Conservation (phyloP, 1,140 invertebrate species). For the Agraylea sexmaculata region DNA sequence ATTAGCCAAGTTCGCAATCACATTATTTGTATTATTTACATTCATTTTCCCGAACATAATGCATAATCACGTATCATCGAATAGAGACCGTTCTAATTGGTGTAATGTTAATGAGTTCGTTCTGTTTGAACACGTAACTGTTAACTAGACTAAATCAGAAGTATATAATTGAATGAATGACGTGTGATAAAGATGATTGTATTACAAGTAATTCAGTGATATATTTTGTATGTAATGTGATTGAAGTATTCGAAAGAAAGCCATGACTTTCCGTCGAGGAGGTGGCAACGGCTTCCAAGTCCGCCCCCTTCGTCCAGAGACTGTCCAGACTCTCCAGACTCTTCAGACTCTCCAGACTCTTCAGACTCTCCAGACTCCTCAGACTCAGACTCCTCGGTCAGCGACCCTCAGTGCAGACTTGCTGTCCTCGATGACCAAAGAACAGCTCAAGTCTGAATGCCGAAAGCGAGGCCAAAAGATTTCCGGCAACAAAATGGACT, state of each 20-base stretch:
- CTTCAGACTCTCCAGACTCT: too few relatives aligned
- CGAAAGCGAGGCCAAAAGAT: slow-evolving; percentile 46
- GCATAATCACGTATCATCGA: too few relatives aligned
- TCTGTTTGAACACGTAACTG: neutral
- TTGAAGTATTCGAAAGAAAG: slow-evolving; percentile 16
- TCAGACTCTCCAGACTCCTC: slow-evolving; percentile 9
- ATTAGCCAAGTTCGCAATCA: too few relatives aligned
- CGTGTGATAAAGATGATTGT: slow-evolving; percentile 6
- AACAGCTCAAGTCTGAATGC: slow-evolving; percentile 48
- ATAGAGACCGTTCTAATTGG: neutral
- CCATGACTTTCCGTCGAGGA: slow-evolving; percentile 17
- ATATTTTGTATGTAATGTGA: slow-evolving; percentile 4
- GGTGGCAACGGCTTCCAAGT: slow-evolving; percentile 14
- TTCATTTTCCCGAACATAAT: too few relatives aligned
- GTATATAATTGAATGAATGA: too few relatives aligned
- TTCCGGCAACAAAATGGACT: slow-evolving; percentile 48
- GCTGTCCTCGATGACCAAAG: slow-evolving; percentile 44
- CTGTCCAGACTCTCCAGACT: too few relatives aligned
- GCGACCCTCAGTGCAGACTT: slow-evolving; percentile 32
- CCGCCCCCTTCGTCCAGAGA: slow-evolving; percentile 3
- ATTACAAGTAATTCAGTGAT: slow-evolving; percentile 2
- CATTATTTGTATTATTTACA: too few relatives aligned
- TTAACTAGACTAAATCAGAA: neutral
- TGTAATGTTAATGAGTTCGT: neutral
- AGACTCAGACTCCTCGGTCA: slow-evolving; percentile 7